phyloP scores from a whole-genome alignment of 2,888 invertebrate species.

The Hartigia nigra region DNA sequence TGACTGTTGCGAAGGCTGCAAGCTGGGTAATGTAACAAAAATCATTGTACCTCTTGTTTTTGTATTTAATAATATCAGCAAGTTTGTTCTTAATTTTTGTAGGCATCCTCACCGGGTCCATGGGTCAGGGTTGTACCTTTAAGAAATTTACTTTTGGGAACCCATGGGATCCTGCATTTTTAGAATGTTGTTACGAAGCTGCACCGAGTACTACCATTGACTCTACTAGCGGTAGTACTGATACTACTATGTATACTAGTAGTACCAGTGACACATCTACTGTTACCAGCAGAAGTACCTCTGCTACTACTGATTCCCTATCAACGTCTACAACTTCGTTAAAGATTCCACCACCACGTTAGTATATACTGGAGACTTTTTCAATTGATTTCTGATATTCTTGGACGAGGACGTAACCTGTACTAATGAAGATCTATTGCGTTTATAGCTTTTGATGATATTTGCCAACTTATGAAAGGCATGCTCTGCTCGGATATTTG shows the following conservation, averaged over 20 bases:
- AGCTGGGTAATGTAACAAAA: constrained; percentile 47
- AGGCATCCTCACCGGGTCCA: constrained; percentile 72
- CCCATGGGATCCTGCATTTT: constrained; percentile 73
- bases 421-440: background rate
- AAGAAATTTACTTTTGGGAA: constrained; percentile 69
- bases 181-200: constrained; percentile 71
- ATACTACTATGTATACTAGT: constrained; percentile 15
- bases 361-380: constrained; percentile 4
- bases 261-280: constrained; percentile 17
- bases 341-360: constrained; percentile 35
- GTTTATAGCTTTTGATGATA: constrained; percentile 56
- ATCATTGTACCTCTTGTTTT: background rate
- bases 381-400: background rate
- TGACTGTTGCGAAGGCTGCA: constrained; percentile 62
- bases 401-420: background rate
- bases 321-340: background rate
- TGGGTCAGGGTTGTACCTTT: constrained; percentile 70
- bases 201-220: constrained; percentile 40
- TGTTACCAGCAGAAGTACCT: background rate
- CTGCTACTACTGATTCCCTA: constrained; percentile 15
- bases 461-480: constrained; percentile 68
- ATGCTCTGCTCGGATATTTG: constrained; percentile 82
- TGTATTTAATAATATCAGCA: background rate
- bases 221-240: constrained; percentile 13
- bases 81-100: background rate